Evolutionary conservation across 2,797 vertebrate species (phyloP).

Genomic region (Morelia viridis): DNA sequence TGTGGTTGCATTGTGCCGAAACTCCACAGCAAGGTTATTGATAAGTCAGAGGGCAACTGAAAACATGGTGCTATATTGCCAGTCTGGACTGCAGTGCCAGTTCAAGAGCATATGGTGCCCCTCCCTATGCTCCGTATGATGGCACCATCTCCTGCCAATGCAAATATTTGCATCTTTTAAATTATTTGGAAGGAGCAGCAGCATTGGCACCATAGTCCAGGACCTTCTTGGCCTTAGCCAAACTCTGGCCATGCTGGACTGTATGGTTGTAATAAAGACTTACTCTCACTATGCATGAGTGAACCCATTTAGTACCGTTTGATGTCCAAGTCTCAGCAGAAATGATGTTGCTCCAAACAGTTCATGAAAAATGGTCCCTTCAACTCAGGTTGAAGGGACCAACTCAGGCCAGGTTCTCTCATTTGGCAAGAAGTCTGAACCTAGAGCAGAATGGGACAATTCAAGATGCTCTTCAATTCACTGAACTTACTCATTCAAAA

Average conservation of each 20-base stretch:
- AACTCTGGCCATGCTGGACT: background rate
- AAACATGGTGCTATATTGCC: background rate
- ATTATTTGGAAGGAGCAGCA: background rate
- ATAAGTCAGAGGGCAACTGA: background rate
- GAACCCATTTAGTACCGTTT: background rate
- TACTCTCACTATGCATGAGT: background rate
- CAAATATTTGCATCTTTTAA: background rate
- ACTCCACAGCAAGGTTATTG: background rate
- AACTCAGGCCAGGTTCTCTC: background rate
- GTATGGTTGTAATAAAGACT: background rate
- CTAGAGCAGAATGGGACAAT: background rate
- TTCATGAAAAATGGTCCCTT: background rate
- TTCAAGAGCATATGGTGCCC: background rate
- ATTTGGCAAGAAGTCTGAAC: background rate
- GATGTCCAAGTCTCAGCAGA: background rate
- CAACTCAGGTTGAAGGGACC: too few species aligned
- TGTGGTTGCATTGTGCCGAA: background rate
- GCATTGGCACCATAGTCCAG: background rate
- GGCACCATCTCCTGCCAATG: background rate
- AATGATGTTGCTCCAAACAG: background rate
- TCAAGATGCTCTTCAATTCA: background rate
- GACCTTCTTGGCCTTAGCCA: background rate
- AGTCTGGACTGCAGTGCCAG: background rate
- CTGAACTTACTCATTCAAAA: background rate
- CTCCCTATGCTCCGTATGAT: background rate